Percentiles rank a stretch among this genome's conserved stretches.
phyloP scores from a whole-genome alignment of 2,113 vertebrate genomes.

The Otus sunia region DNA sequence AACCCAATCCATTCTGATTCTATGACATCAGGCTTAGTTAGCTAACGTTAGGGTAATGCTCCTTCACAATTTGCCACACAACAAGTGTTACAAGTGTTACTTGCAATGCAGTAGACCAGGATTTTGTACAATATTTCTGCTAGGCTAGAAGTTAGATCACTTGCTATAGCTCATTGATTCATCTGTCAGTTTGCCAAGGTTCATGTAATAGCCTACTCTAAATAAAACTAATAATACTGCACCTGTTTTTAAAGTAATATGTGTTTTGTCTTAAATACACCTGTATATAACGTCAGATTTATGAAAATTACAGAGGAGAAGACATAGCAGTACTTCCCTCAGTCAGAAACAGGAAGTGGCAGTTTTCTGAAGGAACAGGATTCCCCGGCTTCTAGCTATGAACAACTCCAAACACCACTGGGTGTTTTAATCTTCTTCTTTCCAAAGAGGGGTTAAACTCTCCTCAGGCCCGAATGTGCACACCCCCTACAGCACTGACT shows the following conservation, averaged over 20 bases:
- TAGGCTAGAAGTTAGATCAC: background rate
- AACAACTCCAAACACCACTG: background rate
- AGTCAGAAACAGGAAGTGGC: background rate
- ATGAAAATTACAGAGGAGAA: background rate
- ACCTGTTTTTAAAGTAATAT: background rate
- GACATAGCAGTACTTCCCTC: background rate
- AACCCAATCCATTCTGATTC: too few relatives aligned
- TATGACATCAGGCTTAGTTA: background rate
- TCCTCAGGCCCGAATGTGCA: background rate
- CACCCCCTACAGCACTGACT: background rate
- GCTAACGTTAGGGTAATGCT: background rate
- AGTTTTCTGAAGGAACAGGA: background rate
- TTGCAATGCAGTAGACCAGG: too few relatives aligned
- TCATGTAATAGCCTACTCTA: background rate
- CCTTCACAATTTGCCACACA: background rate
- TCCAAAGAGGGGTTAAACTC: background rate
- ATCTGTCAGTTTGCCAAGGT: background rate
- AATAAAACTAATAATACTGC: background rate
- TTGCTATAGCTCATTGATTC: background rate
- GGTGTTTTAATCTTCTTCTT: background rate
- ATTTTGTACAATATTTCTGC: background rate
- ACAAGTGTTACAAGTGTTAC: background rate
- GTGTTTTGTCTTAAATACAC: background rate
- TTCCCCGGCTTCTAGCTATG: background rate
- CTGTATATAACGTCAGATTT: background rate